phyloP scores from a whole-genome alignment of 2,113 vertebrate species.

The Mastomys natalensis region DNA sequence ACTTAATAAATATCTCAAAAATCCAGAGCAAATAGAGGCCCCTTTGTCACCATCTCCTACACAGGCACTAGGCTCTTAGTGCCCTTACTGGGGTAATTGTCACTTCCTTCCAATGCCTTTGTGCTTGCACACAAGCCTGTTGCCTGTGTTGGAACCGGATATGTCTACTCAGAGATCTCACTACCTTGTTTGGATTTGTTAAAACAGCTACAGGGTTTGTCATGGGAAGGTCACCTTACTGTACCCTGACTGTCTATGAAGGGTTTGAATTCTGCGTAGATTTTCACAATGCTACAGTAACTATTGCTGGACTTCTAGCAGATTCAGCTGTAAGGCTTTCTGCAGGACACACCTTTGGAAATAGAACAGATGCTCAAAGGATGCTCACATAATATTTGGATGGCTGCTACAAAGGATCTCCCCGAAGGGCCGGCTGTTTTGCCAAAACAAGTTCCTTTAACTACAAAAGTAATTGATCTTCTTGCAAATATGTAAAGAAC shows the following conservation, averaged over 20 bases:
- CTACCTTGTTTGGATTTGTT: background rate
- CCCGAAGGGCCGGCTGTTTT: background rate
- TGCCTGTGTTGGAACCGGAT: background rate
- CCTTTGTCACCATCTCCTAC: background rate
- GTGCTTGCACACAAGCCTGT: accelerated
- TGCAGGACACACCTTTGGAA: background rate
- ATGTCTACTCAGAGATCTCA: background rate
- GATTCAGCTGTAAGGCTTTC: background rate
- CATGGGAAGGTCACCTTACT: background rate
- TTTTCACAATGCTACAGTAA: background rate
- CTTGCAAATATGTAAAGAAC: background rate
- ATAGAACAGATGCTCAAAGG: background rate
- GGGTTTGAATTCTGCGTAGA: background rate
- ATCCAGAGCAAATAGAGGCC: background rate
- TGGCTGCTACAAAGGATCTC: background rate
- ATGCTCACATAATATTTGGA: background rate
- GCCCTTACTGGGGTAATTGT: background rate
- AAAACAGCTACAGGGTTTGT: background rate
- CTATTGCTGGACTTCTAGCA: background rate
- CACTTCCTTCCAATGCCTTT: background rate
- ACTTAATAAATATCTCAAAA: background rate
- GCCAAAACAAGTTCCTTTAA: background rate
- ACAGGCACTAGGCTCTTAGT: background rate
- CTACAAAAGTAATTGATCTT: background rate
- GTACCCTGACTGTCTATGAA: background rate